phyloP scores from a whole-genome alignment of 2,113 vertebrate genomes.

The Callaeas wilsoni region DNA sequence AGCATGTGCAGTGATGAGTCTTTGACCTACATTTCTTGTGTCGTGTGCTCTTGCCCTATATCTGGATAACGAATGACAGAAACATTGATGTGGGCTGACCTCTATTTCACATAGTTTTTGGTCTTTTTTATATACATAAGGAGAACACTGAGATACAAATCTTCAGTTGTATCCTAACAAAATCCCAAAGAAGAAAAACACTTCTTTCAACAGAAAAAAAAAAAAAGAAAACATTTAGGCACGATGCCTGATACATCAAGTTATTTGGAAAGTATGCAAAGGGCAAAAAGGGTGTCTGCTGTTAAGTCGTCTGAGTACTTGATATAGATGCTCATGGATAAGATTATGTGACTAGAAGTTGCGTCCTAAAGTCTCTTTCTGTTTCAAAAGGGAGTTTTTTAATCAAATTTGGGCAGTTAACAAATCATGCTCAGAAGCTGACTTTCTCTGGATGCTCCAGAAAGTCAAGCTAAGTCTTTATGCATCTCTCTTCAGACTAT shows the following conservation, averaged over 20 bases:
- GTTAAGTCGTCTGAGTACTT: not conserved
- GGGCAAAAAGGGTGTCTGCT: not conserved
- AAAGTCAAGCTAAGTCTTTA: not conserved
- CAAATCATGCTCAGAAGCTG: not conserved
- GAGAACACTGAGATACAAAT: not conserved
- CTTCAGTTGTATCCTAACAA: not conserved
- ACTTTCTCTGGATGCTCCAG: not conserved
- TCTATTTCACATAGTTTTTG: not conserved
- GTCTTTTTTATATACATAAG: not conserved
- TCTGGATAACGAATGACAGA: not conserved
- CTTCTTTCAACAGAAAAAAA: not conserved
- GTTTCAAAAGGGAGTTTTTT: not conserved
- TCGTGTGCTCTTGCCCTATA: not conserved
- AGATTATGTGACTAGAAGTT: not conserved
- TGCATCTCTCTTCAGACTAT: not conserved
- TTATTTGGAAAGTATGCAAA: not conserved
- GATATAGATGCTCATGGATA: not conserved
- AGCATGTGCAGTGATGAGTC: not conserved
- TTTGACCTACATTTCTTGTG: constrained; percentile 41
- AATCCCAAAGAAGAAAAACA: not conserved
- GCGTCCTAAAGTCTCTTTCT: not conserved
- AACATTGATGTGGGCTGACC: not conserved
- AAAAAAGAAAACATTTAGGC: not conserved
- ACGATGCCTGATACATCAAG: not conserved
- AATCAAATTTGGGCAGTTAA: not conserved